Evolutionary conservation across 2,113 vertebrate genomes (phyloP).

Genomic region (Geococcyx californianus): DNA sequence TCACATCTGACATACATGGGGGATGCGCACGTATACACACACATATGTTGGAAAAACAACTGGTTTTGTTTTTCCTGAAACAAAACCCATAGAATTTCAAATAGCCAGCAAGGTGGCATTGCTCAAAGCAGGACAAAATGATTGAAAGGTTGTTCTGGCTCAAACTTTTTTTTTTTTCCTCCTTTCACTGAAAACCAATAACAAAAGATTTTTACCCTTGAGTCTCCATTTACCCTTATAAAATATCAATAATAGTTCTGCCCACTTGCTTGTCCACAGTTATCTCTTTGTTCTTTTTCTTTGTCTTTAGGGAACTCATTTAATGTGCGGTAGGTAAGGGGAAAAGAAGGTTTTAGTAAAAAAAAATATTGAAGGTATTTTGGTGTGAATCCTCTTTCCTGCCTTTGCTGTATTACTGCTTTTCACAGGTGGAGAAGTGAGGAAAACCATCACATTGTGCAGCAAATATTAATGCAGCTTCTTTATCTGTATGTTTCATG

Average conservation of each 20-base stretch:
- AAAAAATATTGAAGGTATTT: background rate
- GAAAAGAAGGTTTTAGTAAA: background rate
- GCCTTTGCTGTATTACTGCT: background rate
- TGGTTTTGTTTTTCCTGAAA: background rate
- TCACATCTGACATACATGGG: background rate
- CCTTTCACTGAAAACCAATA: background rate
- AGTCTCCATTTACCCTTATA: background rate
- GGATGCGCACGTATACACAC: background rate
- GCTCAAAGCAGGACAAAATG: background rate
- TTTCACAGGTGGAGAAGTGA: background rate
- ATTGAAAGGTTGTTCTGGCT: background rate
- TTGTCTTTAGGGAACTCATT: conserved; percentile 30
- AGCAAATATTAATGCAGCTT: background rate
- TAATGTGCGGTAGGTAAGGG: background rate
- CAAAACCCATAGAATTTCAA: background rate
- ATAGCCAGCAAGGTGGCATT: background rate
- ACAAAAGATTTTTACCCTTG: background rate
- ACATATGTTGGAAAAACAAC: background rate
- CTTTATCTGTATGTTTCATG: background rate
- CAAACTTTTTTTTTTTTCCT: background rate
- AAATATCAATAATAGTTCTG: conserved; percentile 22
- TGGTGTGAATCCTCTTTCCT: background rate
- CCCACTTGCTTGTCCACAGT: background rate
- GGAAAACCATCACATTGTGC: background rate
- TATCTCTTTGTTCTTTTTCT: conserved; percentile 6